These are phyloP conservation scores for Macheiramphus alcinus DNA, from an alignment of 2,113 vertebrate genomes.

Conservation along the genomic window DNA sequence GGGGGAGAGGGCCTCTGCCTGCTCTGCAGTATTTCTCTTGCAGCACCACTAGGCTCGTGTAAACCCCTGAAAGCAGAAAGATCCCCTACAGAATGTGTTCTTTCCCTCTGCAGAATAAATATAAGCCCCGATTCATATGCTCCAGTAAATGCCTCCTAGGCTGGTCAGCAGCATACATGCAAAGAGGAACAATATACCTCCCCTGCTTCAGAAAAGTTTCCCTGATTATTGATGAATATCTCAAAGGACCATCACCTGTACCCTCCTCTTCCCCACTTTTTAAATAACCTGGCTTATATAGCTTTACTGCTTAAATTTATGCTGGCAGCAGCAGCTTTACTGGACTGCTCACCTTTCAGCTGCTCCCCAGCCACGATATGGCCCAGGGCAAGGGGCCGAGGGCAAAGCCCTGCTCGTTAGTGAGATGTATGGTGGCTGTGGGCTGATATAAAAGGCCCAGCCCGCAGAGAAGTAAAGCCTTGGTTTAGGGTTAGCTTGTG, in stretches of 20 bases:
- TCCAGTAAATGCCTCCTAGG: not conserved
- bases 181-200: not conserved
- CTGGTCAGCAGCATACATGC: not conserved
- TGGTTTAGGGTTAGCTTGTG: accelerated
- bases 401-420: not conserved
- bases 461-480: not conserved
- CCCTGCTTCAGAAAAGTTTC: not conserved
- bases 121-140: not conserved
- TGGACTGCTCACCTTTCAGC: not conserved
- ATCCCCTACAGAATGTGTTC: not conserved
- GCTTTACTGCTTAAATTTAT: not conserved
- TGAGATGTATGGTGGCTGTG: accelerated
- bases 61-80: not conserved
- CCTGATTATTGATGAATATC: not conserved
- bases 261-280: not conserved
- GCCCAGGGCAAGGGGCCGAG: not conserved
- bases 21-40: not conserved
- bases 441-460: not conserved
- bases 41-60: not conserved
- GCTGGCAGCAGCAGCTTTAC: not conserved
- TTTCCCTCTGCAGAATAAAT: not conserved
- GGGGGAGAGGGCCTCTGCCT: not conserved
- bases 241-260: not conserved
- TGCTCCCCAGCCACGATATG: not conserved
- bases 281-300: accelerated